These are phyloP conservation scores for Drosophila birchii DNA, from an alignment of 2,888 invertebrate genomes.

Conservation along the genomic window DNA sequence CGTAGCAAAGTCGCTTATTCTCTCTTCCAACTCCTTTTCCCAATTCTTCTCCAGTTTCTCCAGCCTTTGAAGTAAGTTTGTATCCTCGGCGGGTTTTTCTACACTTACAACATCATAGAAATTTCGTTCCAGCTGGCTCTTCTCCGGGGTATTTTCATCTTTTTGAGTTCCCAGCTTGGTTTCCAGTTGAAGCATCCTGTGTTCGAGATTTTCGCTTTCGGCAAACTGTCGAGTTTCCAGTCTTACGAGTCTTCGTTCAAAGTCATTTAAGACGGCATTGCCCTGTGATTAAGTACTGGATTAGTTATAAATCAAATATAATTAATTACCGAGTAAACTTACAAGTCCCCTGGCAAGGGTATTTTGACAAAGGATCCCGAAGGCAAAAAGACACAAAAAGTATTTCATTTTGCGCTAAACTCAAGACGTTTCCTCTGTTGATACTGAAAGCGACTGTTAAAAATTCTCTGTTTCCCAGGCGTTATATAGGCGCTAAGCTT, in stretches of 20 bases:
- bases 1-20: background rate
- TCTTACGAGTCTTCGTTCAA: slow-evolving; percentile 2
- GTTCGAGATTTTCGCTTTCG: background rate
- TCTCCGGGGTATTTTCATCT: background rate
- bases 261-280: background rate
- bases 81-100: background rate
- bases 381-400: background rate
- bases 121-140: background rate
- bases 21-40: background rate
- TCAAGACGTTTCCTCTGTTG: background rate
- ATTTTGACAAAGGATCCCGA: background rate
- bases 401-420: background rate
- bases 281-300: background rate
- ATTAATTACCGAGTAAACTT: background rate
- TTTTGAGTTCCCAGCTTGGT: background rate
- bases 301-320: background rate
- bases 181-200: background rate
- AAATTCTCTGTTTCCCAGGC: background rate
- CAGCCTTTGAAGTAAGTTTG: background rate
- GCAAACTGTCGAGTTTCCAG: background rate
- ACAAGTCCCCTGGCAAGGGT: background rate
- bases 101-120: too few species aligned
- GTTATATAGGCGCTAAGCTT: background rate
- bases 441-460: background rate
- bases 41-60: background rate